Evolutionary conservation across 2,888 invertebrate species (phyloP), one percentile per base, ranked within the genome.

Genomic region (Phalera bucephala): DNA sequence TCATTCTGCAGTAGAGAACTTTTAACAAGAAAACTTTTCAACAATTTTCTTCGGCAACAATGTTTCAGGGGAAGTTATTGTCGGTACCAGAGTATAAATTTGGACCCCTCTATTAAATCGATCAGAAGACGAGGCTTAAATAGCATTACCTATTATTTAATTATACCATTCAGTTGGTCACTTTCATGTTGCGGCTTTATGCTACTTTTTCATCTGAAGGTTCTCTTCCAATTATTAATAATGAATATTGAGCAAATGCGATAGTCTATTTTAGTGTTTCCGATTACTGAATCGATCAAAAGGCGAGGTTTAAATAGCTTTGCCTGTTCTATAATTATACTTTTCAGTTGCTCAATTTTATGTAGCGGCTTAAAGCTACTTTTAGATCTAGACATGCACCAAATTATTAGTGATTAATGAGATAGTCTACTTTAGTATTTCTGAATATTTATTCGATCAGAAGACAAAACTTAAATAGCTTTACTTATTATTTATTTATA

Each of bases 21-120:
- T 88, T 86, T 88, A 88, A 88, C 87, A 88, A 88, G 88, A 87
- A 87, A 88, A 88, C 80, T 88, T 87, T 74, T 52, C 76, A 75
- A 74, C 76, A 74, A 74, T 79, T 77, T 80, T 78, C 79, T 64
- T 65, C 72, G 76, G 80, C 76, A 74, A 84, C 83, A 80, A 73
- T 79, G 80, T 83, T 81, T 72, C 59, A 47, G 61, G 52, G 14
- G 52, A 72, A 84, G 73, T 80, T 85, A 80, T 76, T 80, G 73
- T 73, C 70, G 72, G 72, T 70, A 73, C 69, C 62, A 65, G 67
- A 53, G 78, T 80, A 81, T 84, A 81, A 73, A 80, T 80, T 80
- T 77, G 70, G 79, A 81, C 80, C 72, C 72, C 69, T 74, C 71
- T 45, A 34, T 35, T 46, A 22, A 22, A 22, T 22, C 8, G 8